A percentile compares a stretch with the other conserved stretches of the same genome.
Evolutionary conservation across 2,797 vertebrate genomes (phyloP).

Genomic region (Cirrhinus mrigala): DNA sequence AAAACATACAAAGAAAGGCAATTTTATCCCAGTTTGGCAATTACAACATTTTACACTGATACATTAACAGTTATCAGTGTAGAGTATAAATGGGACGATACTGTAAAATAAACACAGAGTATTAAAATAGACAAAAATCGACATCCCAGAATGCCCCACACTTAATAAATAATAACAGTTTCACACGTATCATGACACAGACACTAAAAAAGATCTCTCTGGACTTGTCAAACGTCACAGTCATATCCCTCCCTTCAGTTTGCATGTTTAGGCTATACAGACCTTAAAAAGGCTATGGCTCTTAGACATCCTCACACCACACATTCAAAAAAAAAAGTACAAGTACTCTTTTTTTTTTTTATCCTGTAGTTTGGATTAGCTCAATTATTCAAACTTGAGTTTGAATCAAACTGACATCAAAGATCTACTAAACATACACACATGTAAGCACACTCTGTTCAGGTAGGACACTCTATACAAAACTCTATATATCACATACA

Average conservation of each 20-base stretch:
- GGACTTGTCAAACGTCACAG: conserved; percentile 34
- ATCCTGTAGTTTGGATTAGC: conserved; percentile 20
- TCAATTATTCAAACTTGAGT: conserved; percentile 16
- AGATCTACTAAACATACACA: conserved; percentile 29
- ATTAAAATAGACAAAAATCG: conserved; percentile 17
- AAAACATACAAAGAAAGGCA: conserved; percentile 44
- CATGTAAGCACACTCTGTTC: conserved; percentile 6
- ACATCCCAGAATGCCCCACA: conserved; percentile 29
- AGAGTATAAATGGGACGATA: conserved; percentile 38
- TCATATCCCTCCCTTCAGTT: conserved; percentile 48
- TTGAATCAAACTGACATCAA: conserved; percentile 23
- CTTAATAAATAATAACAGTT: conserved; percentile 40
- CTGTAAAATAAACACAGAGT: conserved; percentile 35
- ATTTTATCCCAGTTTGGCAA: conserved; percentile 48
- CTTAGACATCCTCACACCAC: conserved; percentile 28
- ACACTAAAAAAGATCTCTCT: conserved; percentile 14
- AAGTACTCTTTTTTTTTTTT: not conserved
- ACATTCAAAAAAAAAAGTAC: conserved; percentile 17
- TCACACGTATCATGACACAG: conserved; percentile 22
- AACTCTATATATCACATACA: conserved; percentile 4
- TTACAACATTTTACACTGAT: conserved; percentile 45
- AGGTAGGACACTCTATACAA: not conserved
- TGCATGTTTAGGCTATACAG: conserved; percentile 48
- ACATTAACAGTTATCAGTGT: conserved; percentile 34
- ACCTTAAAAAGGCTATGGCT: conserved; percentile 54